Evolutionary conservation across 2,113 vertebrate genomes (phyloP), one percentile per base, ranked within the genome.

Genomic region (Proteles cristata): DNA sequence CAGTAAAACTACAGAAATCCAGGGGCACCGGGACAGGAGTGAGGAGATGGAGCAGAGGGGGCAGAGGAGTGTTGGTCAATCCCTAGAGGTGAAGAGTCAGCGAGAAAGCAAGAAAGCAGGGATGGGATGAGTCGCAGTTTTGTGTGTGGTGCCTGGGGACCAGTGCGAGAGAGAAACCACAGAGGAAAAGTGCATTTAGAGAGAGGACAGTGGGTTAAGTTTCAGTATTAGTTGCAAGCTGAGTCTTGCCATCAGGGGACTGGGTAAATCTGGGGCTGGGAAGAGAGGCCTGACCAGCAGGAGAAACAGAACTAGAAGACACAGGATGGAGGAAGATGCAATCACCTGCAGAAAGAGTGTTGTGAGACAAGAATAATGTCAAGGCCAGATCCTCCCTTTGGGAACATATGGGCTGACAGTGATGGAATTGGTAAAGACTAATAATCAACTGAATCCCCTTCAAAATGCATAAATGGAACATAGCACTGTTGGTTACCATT

Each of bases 31-130:
- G 39, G n/a, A 68, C 43, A 23, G 17, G 21, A 65, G 6, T 8
- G 7, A 82, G 11, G 43, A 15, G 10, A 11, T 0, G 2, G 71
- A 26, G 26, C 0, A 3, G n/a, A 33, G 17, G 0, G 39, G 48
- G 7, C 16, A 71, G 48, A 17, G 23, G 53, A 80, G 14, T 2
- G 7, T 35, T 14, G 1, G 26, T 5, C 48, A 33, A 0, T 35
- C 50, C 11, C 2, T 14, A 16, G 8, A 23, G 23, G 33, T 35
- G 28, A 39, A 77, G 12, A 65, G 68, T 9, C 68, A 79, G 55
- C 39, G 39, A 39, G 39, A 39, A 39, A 39, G 39, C 39, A 39
- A 87, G 31, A 69, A 88, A 68, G 21, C 9, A 7, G 77, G 23
- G 15, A 10, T 48, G 43, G 11, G 23, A 23, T 2, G 33, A 61